phyloP scores from a whole-genome alignment of 2,797 vertebrate genomes.

The Hybognathus amarus region DNA sequence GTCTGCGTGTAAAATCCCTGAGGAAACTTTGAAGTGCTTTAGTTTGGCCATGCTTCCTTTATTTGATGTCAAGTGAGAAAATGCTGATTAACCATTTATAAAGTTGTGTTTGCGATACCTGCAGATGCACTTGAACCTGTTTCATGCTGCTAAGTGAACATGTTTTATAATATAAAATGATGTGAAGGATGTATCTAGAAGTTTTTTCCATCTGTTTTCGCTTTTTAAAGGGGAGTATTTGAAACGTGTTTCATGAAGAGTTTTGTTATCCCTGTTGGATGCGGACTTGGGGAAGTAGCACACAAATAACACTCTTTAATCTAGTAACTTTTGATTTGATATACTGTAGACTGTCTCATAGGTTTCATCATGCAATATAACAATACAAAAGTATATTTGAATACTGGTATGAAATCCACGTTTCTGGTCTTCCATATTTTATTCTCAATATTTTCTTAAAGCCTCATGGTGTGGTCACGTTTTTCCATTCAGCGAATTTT shows the following conservation, averaged over 20 bases:
- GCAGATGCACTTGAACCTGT: conserved; percentile 19
- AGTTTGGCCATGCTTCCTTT: conserved; percentile 32
- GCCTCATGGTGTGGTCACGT: neutral
- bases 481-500: neutral
- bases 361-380: neutral
- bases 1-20: conserved; percentile 44
- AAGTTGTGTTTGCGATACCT: conserved; percentile 37
- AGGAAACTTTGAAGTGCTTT: conserved; percentile 52
- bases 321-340: neutral
- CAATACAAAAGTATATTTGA: neutral
- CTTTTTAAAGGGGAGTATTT: neutral
- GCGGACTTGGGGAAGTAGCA: neutral
- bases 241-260: neutral
- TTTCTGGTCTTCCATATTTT: neutral
- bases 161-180: neutral
- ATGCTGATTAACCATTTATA: conserved; percentile 40
- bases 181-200: neutral
- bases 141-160: conserved; percentile 13
- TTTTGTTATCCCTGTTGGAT: neutral
- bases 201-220: neutral
- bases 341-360: no score
- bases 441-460: neutral
- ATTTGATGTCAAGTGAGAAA: conserved; percentile 37
- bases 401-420: neutral
- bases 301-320: neutral